Percentiles rank a stretch among this genome's conserved stretches.
These are phyloP conservation scores for Monochamus alternatus DNA, from an alignment of 2,888 invertebrate genomes.

Conservation along the genomic window DNA sequence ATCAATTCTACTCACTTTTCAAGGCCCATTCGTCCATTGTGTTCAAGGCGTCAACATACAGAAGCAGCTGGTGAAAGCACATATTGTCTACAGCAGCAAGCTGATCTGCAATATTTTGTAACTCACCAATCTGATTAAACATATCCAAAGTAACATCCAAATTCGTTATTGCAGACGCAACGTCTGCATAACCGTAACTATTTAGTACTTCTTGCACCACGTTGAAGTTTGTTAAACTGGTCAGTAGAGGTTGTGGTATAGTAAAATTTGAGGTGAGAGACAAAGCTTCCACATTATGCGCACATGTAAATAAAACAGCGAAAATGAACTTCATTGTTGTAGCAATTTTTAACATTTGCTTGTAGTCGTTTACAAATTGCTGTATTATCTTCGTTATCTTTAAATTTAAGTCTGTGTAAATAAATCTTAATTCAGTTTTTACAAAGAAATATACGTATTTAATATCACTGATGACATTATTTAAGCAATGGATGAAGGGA, in stretches of 20 bases:
- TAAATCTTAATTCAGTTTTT: too few species aligned
- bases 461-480: too few species aligned
- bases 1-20: constrained; percentile 30
- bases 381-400: too few species aligned
- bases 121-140: background rate
- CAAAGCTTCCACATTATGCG: background rate
- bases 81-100: background rate
- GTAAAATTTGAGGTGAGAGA: background rate
- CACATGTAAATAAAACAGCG: background rate
- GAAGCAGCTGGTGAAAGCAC: constrained; percentile 18
- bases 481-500: too few species aligned
- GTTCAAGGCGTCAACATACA: constrained; percentile 11
- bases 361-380: too few species aligned
- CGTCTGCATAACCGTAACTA: background rate
- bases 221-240: background rate
- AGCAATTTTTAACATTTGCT: too few species aligned
- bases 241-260: too few species aligned
- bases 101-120: background rate
- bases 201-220: background rate
- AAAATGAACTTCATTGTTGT: background rate
- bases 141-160: background rate
- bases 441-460: too few species aligned
- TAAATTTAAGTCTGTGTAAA: too few species aligned
- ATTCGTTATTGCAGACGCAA: background rate
- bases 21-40: constrained; percentile 24